A percentile compares a stretch with the other conserved stretches of the same genome.
Evolutionary conservation across 64 coral and sea anemone species (phyloP).

Genomic region (Exaiptasia diaphana): DNA sequence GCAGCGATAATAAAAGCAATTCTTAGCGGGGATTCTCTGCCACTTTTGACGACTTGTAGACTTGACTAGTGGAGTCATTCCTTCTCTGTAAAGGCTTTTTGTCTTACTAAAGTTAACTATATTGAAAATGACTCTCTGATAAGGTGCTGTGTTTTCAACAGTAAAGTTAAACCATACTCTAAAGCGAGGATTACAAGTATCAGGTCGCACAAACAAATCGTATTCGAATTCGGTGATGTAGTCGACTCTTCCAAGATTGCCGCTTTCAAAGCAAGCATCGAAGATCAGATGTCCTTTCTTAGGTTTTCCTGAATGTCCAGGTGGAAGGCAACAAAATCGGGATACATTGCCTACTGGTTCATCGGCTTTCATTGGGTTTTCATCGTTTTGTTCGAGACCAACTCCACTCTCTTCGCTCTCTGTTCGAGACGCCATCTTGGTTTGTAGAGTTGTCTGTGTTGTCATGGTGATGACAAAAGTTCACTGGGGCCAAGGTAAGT

Average conservation of each 20-base stretch:
- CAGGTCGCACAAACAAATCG: constrained; percentile 97
- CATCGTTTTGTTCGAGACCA: constrained; percentile 62
- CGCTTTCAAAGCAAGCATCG: constrained; percentile 96
- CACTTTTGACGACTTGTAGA: constrained; percentile 90
- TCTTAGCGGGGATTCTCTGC: constrained; percentile 95
- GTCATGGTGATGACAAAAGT: constrained; percentile 9
- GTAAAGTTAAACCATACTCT: constrained; percentile 99
- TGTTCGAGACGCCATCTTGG: constrained; percentile 89
- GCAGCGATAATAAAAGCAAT: constrained; percentile 96
- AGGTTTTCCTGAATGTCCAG: constrained; percentile 60
- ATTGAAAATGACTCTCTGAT: constrained; percentile 96
- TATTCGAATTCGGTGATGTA: constrained; percentile 96
- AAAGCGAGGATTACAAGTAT: constrained; percentile 87
- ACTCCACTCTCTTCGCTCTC: constrained; percentile 70
- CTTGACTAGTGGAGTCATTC: constrained; percentile 96
- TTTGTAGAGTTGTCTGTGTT: background rate
- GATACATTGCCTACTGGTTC: constrained; percentile 94
- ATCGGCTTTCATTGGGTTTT: constrained; percentile 38
- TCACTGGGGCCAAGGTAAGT: too few relatives aligned
- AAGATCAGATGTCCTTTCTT: constrained; percentile 92
- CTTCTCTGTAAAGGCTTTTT: constrained; percentile 95
- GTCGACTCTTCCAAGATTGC: constrained; percentile 95
- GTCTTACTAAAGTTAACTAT: constrained; percentile 99
- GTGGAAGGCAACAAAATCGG: constrained; percentile 65
- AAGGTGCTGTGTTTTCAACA: constrained; percentile 83